Percentiles rank a stretch among this genome's conserved stretches.
phyloP scores from a whole-genome alignment of 2,888 invertebrate species.

The Neoscelio sp. region DNA sequence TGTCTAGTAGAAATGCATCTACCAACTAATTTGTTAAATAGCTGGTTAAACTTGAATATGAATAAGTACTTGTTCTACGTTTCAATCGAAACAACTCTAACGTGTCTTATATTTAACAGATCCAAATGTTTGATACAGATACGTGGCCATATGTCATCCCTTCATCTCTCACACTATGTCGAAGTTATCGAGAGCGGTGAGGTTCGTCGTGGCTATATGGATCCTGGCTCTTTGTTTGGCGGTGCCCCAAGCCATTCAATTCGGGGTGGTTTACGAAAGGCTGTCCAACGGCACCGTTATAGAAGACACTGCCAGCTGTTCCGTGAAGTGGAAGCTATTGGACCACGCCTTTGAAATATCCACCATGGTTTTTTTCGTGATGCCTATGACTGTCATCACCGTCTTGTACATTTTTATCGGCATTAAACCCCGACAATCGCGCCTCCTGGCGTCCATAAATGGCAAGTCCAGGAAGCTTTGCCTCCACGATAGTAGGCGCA shows the following conservation, averaged over 20 bases:
- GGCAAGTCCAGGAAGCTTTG: constrained; percentile 84
- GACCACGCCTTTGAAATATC: constrained; percentile 92
- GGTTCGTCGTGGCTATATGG: constrained; percentile 91
- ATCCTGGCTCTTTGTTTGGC: constrained; percentile 89
- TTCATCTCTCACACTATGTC: constrained; percentile 93
- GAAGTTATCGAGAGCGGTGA: constrained; percentile 91
- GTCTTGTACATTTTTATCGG: constrained; percentile 92
- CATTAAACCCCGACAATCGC: constrained; percentile 87
- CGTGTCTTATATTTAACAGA: background rate
- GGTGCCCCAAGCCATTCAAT: constrained; percentile 91
- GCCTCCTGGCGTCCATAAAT: constrained; percentile 83
- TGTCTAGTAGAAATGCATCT: too few species aligned
- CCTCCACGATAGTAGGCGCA: constrained; percentile 82
- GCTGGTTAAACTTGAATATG: too few species aligned
- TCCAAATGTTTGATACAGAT: constrained; percentile 66
- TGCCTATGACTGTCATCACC: constrained; percentile 94
- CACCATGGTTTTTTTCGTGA: constrained; percentile 92
- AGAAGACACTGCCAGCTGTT: constrained; percentile 85
- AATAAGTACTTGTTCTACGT: too few species aligned
- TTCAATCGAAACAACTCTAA: background rate
- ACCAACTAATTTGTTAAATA: too few species aligned
- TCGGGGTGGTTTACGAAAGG: constrained; percentile 87
- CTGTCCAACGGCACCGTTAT: constrained; percentile 81
- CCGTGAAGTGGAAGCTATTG: constrained; percentile 85
- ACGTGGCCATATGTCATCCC: constrained; percentile 84